phyloP scores from a whole-genome alignment of 37 sponge, comb jelly and placozoan species.

The Agelas oroides region DNA sequence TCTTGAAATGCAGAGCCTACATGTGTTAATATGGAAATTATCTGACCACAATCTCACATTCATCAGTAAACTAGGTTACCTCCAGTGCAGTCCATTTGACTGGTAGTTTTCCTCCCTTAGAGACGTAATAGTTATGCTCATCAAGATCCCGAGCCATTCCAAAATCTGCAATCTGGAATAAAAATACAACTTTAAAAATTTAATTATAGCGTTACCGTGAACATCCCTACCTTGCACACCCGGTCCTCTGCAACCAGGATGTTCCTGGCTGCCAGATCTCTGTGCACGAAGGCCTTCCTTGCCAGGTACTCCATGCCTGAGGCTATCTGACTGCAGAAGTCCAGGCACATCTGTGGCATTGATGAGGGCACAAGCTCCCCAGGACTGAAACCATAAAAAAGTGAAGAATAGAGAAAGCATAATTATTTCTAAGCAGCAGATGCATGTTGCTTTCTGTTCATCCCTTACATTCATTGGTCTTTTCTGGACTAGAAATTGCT shows the following conservation, averaged over 20 bases:
- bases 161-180: slow-evolving; percentile 79
- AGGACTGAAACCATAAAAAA: not conserved
- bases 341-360: slow-evolving; percentile 1
- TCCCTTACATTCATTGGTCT: not conserved
- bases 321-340: slow-evolving; percentile 60
- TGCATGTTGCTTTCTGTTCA: too few species aligned
- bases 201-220: not conserved
- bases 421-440: too few species aligned
- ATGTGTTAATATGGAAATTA: too few species aligned
- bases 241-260: slow-evolving; percentile 48
- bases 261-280: slow-evolving; percentile 75
- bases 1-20: slow-evolving; percentile 35
- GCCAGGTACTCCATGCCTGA: slow-evolving; percentile 72
- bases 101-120: slow-evolving; percentile 59
- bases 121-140: slow-evolving; percentile 24
- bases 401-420: too few species aligned
- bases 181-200: not conserved
- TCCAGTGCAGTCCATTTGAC: slow-evolving; percentile 79
- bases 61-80: slow-evolving; percentile 9
- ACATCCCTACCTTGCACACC: slow-evolving; percentile 49
- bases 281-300: slow-evolving; percentile 57
- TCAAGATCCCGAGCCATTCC: slow-evolving; percentile 72
- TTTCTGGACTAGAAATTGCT: too few species aligned
- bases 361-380: slow-evolving; percentile 2
- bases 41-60: not conserved